Conservation (phyloP, 2,113 vertebrate genomes). For the Desmodus rotundus region DNA sequence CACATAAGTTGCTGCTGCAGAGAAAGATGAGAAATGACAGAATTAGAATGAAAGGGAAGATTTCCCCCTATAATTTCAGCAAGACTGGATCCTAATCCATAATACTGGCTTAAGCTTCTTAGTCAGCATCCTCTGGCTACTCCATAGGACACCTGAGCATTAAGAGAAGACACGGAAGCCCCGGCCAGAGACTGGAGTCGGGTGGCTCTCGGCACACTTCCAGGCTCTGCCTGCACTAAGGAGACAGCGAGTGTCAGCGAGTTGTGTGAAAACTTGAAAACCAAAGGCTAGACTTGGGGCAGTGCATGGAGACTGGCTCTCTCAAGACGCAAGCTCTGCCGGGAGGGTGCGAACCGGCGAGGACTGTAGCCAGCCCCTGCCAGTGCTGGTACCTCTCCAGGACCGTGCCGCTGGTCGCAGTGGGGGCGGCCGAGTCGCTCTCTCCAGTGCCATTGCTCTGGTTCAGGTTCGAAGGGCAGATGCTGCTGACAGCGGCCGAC, state of each 20-base stretch:
- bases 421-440: constrained; percentile 85
- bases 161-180: not conserved
- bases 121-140: not conserved
- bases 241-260: not conserved
- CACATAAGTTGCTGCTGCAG: constrained; percentile 38
- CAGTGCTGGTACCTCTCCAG: constrained; percentile 89
- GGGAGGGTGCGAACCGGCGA: not conserved
- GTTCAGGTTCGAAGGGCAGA: constrained; percentile 94
- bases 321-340: not conserved
- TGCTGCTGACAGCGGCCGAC: constrained; percentile 93
- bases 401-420: constrained; percentile 88
- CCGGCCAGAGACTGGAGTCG: not conserved
- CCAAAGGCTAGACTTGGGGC: not conserved
- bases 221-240: not conserved
- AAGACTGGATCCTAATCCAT: constrained; percentile 3
- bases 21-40: constrained; percentile 48
- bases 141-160: not conserved
- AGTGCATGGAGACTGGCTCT: not conserved
- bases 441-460: constrained; percentile 91
- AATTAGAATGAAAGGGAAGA: not conserved
- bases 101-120: not conserved
- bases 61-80: not conserved
- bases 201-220: not conserved
- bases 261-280: not conserved
- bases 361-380: not conserved